A percentile compares a stretch with the other conserved stretches of the same genome.
phyloP scores from a whole-genome alignment of 2,888 invertebrate genomes.

The Drosophila fulvimacula region DNA sequence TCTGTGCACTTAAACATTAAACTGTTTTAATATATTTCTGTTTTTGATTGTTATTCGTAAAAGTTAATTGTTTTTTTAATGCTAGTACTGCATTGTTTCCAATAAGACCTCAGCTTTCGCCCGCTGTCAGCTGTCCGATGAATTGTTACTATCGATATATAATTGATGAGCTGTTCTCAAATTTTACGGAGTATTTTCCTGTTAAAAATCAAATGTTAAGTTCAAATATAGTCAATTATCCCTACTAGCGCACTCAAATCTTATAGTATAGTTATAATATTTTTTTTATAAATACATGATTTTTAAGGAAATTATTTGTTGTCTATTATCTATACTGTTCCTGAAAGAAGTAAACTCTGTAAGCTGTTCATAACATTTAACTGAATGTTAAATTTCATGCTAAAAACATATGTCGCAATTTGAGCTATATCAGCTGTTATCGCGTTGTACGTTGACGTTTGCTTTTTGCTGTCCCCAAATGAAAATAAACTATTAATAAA shows the following conservation, averaged over 20 bases:
- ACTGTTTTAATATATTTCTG: slow-evolving; percentile 5
- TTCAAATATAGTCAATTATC: neutral
- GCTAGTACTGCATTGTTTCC: slow-evolving; percentile 36
- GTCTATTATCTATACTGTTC: neutral
- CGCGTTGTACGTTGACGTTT: slow-evolving; percentile 33
- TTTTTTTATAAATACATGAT: neutral
- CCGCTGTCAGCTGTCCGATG: slow-evolving; percentile 44
- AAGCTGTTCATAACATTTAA: slow-evolving; percentile 16
- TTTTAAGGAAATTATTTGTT: neutral
- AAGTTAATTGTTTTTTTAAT: slow-evolving; percentile 15
- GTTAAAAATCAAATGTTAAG: neutral
- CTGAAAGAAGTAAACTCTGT: neutral
- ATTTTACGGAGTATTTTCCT: neutral
- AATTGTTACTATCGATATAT: slow-evolving; percentile 18
- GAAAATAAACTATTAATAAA: slow-evolving; percentile 31
- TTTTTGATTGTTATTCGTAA: slow-evolving; percentile 1
- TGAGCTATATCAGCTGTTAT: slow-evolving; percentile 41
- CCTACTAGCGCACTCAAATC: fast-evolving
- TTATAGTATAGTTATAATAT: too few relatives aligned
- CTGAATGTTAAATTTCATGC: slow-evolving; percentile 9
- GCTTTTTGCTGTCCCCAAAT: slow-evolving; percentile 34
- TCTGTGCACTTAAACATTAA: slow-evolving; percentile 24
- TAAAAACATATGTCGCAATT: slow-evolving; percentile 30
- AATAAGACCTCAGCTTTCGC: slow-evolving; percentile 49
- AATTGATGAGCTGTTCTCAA: neutral